phyloP scores from a whole-genome alignment of 2,113 vertebrate genomes.

The Turnix velox region DNA sequence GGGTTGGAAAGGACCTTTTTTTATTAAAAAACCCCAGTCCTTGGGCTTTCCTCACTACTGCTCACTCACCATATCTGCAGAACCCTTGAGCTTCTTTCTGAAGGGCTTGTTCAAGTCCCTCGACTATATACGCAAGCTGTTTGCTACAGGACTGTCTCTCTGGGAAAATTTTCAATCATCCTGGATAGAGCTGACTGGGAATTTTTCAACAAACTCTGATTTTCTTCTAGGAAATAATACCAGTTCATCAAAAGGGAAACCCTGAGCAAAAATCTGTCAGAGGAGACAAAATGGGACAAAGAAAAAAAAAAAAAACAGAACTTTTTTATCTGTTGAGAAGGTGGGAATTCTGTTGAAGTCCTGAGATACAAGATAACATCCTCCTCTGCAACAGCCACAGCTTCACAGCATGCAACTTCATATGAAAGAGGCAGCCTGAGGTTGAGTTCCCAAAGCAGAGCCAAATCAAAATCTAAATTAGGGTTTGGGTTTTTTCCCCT shows the following conservation, averaged over 20 bases:
- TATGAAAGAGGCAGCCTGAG: neutral
- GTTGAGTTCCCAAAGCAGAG: neutral
- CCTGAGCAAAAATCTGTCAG: neutral
- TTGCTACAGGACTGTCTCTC: neutral
- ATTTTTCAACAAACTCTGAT: neutral
- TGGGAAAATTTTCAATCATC: neutral
- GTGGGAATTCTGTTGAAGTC: neutral
- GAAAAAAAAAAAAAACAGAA: neutral
- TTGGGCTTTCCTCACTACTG: neutral
- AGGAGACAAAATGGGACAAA: neutral
- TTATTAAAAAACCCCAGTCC: too few relatives aligned
- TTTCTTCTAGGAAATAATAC: neutral
- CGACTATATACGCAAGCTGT: fast-evolving
- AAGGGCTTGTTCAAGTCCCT: neutral
- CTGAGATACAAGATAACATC: neutral
- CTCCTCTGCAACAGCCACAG: neutral
- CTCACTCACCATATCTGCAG: fast-evolving
- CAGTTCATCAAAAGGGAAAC: neutral
- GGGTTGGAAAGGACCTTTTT: too few relatives aligned
- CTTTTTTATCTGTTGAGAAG: neutral
- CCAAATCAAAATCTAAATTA: neutral
- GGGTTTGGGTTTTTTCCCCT: neutral
- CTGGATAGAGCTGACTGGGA: neutral
- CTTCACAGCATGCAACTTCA: neutral
- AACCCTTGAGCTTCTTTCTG: neutral